Percentiles rank a stretch among this genome's conserved stretches.
Conservation (phyloP, 2,888 invertebrate genomes). For the Caenorhabditis sp. region DNA sequence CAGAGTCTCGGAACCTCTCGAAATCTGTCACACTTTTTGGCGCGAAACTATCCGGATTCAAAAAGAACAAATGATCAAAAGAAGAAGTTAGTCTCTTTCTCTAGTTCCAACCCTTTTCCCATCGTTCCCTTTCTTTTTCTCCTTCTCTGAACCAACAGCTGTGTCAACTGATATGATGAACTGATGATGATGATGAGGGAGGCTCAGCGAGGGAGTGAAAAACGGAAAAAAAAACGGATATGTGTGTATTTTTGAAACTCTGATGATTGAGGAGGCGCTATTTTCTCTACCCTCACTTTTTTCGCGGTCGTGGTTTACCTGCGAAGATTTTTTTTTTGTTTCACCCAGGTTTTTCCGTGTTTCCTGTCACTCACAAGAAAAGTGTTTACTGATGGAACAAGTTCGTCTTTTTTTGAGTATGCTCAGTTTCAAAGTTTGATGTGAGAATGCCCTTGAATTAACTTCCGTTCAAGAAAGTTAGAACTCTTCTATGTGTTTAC, state of each 20-base stretch:
- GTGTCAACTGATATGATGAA: conserved; percentile 19
- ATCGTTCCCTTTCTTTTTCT: too few species aligned
- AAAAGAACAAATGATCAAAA: conserved; percentile 9
- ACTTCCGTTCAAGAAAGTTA: too few species aligned
- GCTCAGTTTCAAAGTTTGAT: too few species aligned
- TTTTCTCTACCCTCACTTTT: conserved; percentile 12
- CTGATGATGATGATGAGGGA: not conserved
- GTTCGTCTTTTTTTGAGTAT: not conserved
- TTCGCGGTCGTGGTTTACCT: conserved; percentile 4
- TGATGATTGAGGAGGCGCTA: conserved; percentile 45
- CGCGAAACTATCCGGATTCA: not conserved
- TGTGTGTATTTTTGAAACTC: conserved; percentile 40
- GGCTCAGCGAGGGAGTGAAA: too few species aligned
- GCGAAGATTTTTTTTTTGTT: not conserved
- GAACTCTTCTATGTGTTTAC: too few species aligned
- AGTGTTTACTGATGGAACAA: conserved; percentile 4
- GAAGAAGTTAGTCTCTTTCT: not conserved
- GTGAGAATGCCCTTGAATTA: too few species aligned
- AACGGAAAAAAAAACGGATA: not conserved
- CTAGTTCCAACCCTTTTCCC: not conserved
- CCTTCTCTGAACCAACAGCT: conserved; percentile 8
- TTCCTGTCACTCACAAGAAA: not conserved
- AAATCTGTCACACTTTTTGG: not conserved
- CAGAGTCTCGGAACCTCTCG: not conserved
- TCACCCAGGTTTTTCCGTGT: not conserved